Evolutionary conservation across 2,888 invertebrate genomes (phyloP).

Genomic region (Phlogophora meticulosa): DNA sequence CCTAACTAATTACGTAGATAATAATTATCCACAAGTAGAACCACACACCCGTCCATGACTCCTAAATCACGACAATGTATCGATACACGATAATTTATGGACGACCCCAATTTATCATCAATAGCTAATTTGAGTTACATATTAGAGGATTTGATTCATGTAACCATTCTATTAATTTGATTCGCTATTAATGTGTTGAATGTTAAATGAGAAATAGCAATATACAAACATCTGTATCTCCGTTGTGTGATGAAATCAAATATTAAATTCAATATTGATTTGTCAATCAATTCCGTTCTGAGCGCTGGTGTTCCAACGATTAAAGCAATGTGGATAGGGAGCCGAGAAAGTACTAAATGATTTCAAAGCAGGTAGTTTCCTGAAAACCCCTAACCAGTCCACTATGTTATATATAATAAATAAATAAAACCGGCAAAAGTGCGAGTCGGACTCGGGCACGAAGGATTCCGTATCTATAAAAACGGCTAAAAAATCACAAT

Average conservation of each 20-base stretch:
- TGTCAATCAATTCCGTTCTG: slow-evolving; percentile 31
- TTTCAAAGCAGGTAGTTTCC: not conserved
- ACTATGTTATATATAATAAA: no score
- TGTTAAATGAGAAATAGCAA: slow-evolving; percentile 21
- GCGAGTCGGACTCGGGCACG: no score
- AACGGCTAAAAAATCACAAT: no score
- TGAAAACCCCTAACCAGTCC: no score
- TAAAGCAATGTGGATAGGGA: slow-evolving; percentile 22
- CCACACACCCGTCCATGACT: not conserved
- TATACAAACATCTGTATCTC: not conserved
- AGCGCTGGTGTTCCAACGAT: slow-evolving; percentile 3
- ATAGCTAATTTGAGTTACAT: slow-evolving; percentile 34
- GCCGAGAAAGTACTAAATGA: not conserved
- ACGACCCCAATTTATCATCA: slow-evolving; percentile 15
- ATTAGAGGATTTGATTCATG: slow-evolving; percentile 42
- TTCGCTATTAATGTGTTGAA: slow-evolving; percentile 2
- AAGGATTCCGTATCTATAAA: no score
- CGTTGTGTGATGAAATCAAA: slow-evolving; percentile 28
- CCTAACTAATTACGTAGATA: not conserved
- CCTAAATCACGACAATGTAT: slow-evolving; percentile 20
- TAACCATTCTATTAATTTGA: slow-evolving; percentile 34
- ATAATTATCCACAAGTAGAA: slow-evolving; percentile 5
- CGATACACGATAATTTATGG: slow-evolving; percentile 20
- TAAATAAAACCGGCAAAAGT: no score
- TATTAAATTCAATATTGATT: slow-evolving; percentile 45